Evolutionary conservation across 1,140 invertebrate species (phyloP), one percentile per base, ranked within the genome.

Genomic region (Brachionus koreanus): DNA sequence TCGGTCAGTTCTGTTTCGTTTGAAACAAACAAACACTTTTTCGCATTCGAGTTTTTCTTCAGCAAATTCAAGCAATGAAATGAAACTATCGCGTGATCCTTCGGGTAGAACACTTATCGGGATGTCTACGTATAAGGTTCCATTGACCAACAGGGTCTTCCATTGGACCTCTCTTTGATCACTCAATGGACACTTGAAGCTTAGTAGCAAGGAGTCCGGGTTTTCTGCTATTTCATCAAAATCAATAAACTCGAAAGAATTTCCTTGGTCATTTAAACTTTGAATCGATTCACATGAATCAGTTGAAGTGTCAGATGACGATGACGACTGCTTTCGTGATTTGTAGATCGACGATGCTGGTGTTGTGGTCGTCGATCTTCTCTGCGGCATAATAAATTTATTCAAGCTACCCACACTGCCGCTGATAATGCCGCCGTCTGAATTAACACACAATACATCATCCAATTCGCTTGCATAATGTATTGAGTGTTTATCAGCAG

Each of bases 61-160:
- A 61, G 96, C 96, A 86, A 95, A 98, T 90, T 98, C 96, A 85
- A 98, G 89, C 37, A 98, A 90, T 57, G 93, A 92, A 83, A 98
- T 92, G 88, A 98, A 96, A 83, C 89, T 89, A 67, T 97, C 93
- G 88, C 96, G 95, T 74, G 94, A 96, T 84, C 94, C 94, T 85
- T 94, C 93, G 4, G 93, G 92, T 81, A 94, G 91, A 75, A 95
- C 91, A 83, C 92, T 92, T 72, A 91, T 91, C 19, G 95, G 95
- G 83, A 97, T 91, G 63, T 94, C 93, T 84, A 97, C 92, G 88
- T 94, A 96, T 79, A 97, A 91, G 84, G 91, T 92, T 61, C 91
- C 91, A 67, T 92, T 91, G 86, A 94, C 91, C 83, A 95, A 91
- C 75, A 94, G 91, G 67, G 93, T 93, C 87, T 95, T 93, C 94